Evolutionary conservation across 2,888 invertebrate species (phyloP), one percentile per base, ranked within the genome.

Genomic region (Temnothorax unifasciatus): DNA sequence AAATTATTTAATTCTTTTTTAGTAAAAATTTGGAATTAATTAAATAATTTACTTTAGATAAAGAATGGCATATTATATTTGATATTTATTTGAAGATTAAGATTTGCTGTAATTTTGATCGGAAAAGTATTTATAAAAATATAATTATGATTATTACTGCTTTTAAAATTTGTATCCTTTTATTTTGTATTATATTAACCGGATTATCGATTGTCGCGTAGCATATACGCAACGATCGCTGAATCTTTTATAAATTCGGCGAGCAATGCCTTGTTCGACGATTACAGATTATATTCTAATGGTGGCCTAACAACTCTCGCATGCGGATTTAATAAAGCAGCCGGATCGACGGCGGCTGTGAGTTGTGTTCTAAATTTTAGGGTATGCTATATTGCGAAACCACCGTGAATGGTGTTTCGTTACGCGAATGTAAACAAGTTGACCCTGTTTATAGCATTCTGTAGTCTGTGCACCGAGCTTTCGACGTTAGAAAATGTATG

Each of bases 271-370:
- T 4, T 8, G 18, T 18, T 71, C 25, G 11, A 63, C 38, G 82
- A 41, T 63, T 59, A 74, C 59, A 59, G 82, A 81, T 76, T 82
- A 44, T 63, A 29, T 44, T n/a, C 61, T 82, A 82, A 75, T 75
- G 64, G 25, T 50, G 68, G 83, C 69, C 85, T 92, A 89, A 91
- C 89, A 90, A 90, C 89, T 92, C 90, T 92, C 89, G 88, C 87
- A 89, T 88, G 85, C 86, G 87, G 85, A 88, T 91, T 91, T 91
- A 89, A 92, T 92, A 90, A 92, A 91, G 86, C 90, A 38, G 21
- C 68, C 47, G 71, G 92, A 91, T 88, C 89, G 88, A 84, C 85
- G 81, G 84, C 85, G 87, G 84, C 83, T 75, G 83, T n/a, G 84
- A 85, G 84, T 85, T 68, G 76, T 41, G 89, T 89, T 88, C 85